These are phyloP conservation scores for Cerastoderma edule DNA, from an alignment of 2,888 invertebrate species.

Conservation along the genomic window DNA sequence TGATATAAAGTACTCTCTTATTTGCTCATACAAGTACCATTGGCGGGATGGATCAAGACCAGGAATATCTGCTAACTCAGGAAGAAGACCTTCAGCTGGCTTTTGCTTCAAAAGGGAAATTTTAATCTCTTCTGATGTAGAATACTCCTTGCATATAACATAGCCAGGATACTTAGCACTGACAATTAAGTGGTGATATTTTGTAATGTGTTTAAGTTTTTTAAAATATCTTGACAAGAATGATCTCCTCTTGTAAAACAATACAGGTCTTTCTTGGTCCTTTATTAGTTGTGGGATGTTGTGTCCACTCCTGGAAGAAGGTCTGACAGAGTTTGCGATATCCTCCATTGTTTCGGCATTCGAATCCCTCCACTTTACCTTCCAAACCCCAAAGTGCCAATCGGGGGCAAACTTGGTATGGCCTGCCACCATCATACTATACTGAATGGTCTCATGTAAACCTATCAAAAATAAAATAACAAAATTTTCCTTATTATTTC, in stretches of 20 bases:
- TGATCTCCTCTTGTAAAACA: slow-evolving; percentile 32
- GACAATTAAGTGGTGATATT: not conserved
- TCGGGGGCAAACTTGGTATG: slow-evolving; percentile 51
- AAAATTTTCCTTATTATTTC: not conserved
- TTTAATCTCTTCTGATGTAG: not conserved
- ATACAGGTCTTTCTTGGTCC: slow-evolving; percentile 24
- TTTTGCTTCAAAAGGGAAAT: not conserved
- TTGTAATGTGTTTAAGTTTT: not conserved
- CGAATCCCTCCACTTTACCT: slow-evolving; percentile 18
- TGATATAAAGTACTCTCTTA: not conserved
- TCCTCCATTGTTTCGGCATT: slow-evolving; percentile 29
- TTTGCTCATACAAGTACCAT: slow-evolving; percentile 8
- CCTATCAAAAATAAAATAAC: slow-evolving; percentile 31
- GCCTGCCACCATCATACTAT: slow-evolving; percentile 39
- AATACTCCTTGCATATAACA: not conserved
- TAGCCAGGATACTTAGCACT: not conserved
- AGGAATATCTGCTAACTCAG: not conserved
- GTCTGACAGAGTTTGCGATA: slow-evolving; percentile 24
- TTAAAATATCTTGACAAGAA: slow-evolving; percentile 10
- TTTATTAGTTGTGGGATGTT: slow-evolving; percentile 34
- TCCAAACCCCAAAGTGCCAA: slow-evolving; percentile 51
- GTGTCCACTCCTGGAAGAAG: slow-evolving; percentile 32
- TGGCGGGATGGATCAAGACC: not conserved
- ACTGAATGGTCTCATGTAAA: slow-evolving; percentile 25
- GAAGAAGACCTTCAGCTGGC: not conserved